Base-by-base conservation (phyloP, 2,113 vertebrate genomes). In the Myiagra hebetior region DNA sequence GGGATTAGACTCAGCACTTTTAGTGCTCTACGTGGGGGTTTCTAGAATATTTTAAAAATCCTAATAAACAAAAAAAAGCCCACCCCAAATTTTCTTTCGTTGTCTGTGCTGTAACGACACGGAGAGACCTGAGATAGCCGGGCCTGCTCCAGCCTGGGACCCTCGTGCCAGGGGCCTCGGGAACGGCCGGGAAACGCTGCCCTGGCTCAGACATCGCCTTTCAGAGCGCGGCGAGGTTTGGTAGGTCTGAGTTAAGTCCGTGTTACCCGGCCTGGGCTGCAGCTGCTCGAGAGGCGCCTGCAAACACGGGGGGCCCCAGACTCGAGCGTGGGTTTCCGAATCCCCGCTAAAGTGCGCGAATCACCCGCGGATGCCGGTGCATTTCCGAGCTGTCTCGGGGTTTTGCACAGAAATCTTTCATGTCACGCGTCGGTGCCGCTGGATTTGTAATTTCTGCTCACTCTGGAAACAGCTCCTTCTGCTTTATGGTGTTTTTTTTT, bases 401-500 rank as follows among this genome's bases (percentile, higher is more conserved):
- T 49, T 91, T 42, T 78, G 84, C 87, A 31, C 70, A 15, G 62
- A 50, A 74, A 85, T 87, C 26, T 64, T 86, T 49, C 4, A 47
- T 53, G 59, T 75, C 59, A 89, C 46, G 68, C 65, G 7, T 78
- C 47, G 33, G 19, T 76, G 77, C 62, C 56, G 13, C 83, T 72
- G 70, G 62, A 67, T 81, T 86, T 84, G 44, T 57, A 64, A 70
- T 91, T 89, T 74, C 50, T 91, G 75, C 67, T 85, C 55, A 4
- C 31, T 81, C 87, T 77, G n/a, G 56, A 70, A 86, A 77, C 15
- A 50, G 39, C 35, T 88, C 47, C 39, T 63, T 46, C 47, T 89
- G 68, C 46, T 21, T 83, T 44, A 80, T 24, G 33, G 22, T 65
- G 6, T 60, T 55, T 70, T 55, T 70, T 52, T 33, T 15, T 1